Evolutionary conservation across 2,113 vertebrate species (phyloP), one percentile per base, ranked within the genome.

Genomic region (Patagioenas fasciata): DNA sequence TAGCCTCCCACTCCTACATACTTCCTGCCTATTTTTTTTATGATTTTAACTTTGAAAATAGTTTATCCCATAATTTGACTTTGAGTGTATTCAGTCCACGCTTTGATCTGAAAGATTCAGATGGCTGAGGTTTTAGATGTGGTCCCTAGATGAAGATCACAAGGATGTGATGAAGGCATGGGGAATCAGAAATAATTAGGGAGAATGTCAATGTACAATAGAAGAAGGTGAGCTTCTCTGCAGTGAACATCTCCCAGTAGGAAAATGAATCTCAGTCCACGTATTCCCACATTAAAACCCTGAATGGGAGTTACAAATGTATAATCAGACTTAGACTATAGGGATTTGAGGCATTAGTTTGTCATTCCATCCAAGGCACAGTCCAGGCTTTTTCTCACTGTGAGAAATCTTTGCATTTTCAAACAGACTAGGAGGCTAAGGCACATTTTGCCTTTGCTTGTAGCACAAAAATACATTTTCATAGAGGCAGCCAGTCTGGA

Each of bases 111-210:
- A 85, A 84, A 90, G 75, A 86, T 78, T 85, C 80, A 71, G 64
- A 82, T 8, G 13, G 29, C 50, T 84, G 32, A 25, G 29, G n/a
- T 83, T 93, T 95, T 83, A 88, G 84, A 85, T 83, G 71, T 83
- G 61, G 67, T 95, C 89, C 91, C 87, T 62, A 3, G 56, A 56
- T 69, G 66, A 73, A 88, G 87, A 92, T 94, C 89, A 89, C 32
- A 85, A 85, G n/a, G 53, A 80, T 71, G 83, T 93, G 82, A 93
- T 74, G 74, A 87, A 70, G 91, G 85, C 26, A 80, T 13, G 36
- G 66, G 48, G 36, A 91, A 84, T 93, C 60, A 93, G 53, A 83
- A 95, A 93, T 90, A 85, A 96, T 92, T 91, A 91, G 57, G 61
- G 72, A 67, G 81, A 93, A 85, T 73, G 78, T 85, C 61, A 85